Evolutionary conservation across 2,888 invertebrate genomes (phyloP).

Genomic region (Xestia rhomboidea): DNA sequence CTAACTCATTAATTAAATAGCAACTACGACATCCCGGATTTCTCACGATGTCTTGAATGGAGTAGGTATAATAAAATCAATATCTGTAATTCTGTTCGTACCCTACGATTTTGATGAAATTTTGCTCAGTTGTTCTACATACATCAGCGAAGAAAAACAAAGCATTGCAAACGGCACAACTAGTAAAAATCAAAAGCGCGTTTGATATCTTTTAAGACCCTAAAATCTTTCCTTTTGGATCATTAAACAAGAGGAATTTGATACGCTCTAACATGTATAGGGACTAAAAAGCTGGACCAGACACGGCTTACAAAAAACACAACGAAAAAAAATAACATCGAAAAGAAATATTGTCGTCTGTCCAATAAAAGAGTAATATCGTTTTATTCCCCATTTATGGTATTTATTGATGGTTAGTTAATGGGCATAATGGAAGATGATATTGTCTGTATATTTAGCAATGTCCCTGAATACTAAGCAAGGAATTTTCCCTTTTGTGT

Average conservation of each 20-base stretch:
- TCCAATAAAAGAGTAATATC: slow-evolving; percentile 46
- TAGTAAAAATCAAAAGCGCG: neutral
- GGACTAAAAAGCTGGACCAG: neutral
- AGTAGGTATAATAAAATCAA: too few species aligned
- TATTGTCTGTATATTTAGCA: slow-evolving; percentile 25
- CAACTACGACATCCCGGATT: too few species aligned
- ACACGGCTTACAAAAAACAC: neutral
- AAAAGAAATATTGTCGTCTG: slow-evolving; percentile 6
- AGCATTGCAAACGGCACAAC: too few species aligned
- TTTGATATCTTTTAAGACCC: neutral
- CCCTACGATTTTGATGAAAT: too few species aligned
- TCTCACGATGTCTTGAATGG: too few species aligned
- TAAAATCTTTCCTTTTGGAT: neutral
- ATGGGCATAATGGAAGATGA: slow-evolving; percentile 27
- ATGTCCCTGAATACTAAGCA: slow-evolving; percentile 15
- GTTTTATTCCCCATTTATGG: slow-evolving; percentile 29
- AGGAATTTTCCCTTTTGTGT: neutral
- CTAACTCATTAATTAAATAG: too few species aligned
- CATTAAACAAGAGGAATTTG: neutral
- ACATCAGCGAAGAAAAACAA: too few species aligned
- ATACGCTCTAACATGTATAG: neutral
- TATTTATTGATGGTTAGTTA: slow-evolving; percentile 37
- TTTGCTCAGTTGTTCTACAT: too few species aligned
- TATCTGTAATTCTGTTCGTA: too few species aligned
- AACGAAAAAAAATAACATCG: slow-evolving; percentile 1